A percentile compares a stretch with the other conserved stretches of the same genome.
These are phyloP conservation scores for Trachythela sp. DNA, from an alignment of 64 coral and sea anemone genomes.

Conservation along the genomic window DNA sequence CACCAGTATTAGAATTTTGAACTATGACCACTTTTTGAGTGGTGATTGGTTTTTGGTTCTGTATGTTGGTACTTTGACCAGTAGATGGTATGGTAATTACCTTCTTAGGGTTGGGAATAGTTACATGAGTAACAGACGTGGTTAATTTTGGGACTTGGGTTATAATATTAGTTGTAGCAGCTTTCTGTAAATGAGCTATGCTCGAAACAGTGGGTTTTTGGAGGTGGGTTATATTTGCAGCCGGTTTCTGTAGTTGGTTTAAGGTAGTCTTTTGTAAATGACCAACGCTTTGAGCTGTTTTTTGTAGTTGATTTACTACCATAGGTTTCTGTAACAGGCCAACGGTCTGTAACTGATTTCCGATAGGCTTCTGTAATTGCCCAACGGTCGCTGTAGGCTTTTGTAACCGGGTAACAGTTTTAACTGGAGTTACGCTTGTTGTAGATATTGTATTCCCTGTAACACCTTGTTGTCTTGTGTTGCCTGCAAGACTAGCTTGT, in stretches of 20 bases:
- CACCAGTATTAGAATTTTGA: not conserved
- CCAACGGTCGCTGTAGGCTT: not conserved
- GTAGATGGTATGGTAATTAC: not conserved
- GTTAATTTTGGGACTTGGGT: not conserved
- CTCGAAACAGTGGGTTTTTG: not conserved
- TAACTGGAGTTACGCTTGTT: not conserved
- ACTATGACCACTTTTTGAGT: conserved; percentile 5
- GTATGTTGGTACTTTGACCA: not conserved
- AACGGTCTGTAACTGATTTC: not conserved
- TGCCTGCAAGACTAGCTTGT: not conserved
- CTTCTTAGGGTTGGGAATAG: not conserved
- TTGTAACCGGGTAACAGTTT: not conserved
- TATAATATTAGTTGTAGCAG: not conserved
- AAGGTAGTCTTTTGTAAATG: not conserved
- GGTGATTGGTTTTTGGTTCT: not conserved
- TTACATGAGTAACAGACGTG: not conserved
- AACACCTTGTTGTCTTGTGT: not conserved
- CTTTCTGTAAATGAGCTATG: not conserved
- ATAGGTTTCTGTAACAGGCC: not conserved
- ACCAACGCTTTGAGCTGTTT: not conserved
- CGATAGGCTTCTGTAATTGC: not conserved
- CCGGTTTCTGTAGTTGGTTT: not conserved
- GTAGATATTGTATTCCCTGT: not conserved
- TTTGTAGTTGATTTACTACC: not conserved
- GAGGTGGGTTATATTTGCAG: not conserved